phyloP scores from a whole-genome alignment of 2,797 vertebrate species.

The Melanotaenia pygmaea region DNA sequence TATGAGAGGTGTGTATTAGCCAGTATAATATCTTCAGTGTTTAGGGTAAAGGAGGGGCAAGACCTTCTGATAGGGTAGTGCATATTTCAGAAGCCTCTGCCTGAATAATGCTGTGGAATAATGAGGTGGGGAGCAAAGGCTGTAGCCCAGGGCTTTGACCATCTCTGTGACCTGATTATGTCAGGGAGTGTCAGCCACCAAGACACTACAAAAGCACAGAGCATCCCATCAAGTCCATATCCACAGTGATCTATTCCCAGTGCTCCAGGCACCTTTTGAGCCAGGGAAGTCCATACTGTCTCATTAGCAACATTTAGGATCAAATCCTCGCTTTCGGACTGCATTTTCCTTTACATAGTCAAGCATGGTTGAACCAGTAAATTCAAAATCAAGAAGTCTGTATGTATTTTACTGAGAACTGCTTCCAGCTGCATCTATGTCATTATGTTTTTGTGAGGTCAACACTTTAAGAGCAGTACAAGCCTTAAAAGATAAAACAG shows the following conservation, averaged over 20 bases:
- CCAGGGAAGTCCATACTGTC: constrained; percentile 84
- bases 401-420: constrained; percentile 3
- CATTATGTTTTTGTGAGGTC: constrained; percentile 16
- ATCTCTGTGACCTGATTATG: constrained; percentile 94
- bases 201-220: constrained; percentile 90
- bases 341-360: constrained; percentile 29
- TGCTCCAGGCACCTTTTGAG: constrained; percentile 85
- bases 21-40: constrained; percentile 72
- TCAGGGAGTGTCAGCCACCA: constrained; percentile 88
- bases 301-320: constrained; percentile 89
- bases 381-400: constrained; percentile 24
- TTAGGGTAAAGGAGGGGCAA: constrained; percentile 28
- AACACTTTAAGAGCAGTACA: constrained; percentile 5
- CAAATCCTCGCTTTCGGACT: constrained; percentile 70
- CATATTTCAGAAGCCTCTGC: constrained; percentile 82
- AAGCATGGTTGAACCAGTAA: constrained; percentile 30
- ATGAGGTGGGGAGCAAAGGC: constrained; percentile 87
- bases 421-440: not conserved
- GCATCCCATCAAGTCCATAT: constrained; percentile 88
- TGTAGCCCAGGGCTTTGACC: constrained; percentile 90
- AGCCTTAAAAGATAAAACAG: constrained; percentile 82
- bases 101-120: constrained; percentile 89
- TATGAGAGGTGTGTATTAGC: constrained; percentile 70
- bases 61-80: constrained; percentile 76
- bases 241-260: constrained; percentile 83